phyloP scores from a whole-genome alignment of 2,797 vertebrate genomes.

The Malurus splendens region DNA sequence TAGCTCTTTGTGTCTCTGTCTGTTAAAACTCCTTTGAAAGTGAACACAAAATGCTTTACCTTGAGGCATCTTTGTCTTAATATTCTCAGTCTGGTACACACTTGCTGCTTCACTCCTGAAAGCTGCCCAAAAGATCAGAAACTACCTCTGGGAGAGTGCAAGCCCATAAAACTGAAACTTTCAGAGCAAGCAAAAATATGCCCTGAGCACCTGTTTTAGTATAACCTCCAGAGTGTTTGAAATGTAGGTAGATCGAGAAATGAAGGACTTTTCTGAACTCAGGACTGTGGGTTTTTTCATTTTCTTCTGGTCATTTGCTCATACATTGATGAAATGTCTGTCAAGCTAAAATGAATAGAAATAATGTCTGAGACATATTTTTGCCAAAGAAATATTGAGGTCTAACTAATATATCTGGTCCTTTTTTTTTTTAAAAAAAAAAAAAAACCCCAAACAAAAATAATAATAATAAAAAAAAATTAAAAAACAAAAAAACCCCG shows the following conservation, averaged over 20 bases:
- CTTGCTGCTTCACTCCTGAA: background rate
- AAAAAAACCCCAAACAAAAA: too few relatives aligned
- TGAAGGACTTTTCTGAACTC: background rate
- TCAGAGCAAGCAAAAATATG: background rate
- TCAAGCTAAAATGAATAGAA: background rate
- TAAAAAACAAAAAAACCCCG: too few relatives aligned
- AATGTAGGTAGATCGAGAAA: background rate
- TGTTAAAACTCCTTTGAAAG: background rate
- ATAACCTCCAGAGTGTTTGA: background rate
- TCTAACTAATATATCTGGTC: background rate
- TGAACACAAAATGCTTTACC: background rate
- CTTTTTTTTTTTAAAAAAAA: background rate
- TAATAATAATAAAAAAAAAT: too few relatives aligned
- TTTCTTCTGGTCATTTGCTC: background rate
- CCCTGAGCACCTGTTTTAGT: background rate
- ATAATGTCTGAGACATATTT: background rate
- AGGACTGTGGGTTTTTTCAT: fast-evolving
- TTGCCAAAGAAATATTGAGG: background rate
- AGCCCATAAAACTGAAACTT: background rate
- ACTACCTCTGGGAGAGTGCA: background rate
- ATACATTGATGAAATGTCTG: background rate
- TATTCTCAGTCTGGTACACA: background rate
- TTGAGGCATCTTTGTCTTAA: background rate
- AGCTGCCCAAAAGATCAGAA: background rate
- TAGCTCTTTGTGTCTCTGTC: background rate